phyloP scores from a whole-genome alignment of 2,797 vertebrate genomes.

The Rhabdophis nuchalis region DNA sequence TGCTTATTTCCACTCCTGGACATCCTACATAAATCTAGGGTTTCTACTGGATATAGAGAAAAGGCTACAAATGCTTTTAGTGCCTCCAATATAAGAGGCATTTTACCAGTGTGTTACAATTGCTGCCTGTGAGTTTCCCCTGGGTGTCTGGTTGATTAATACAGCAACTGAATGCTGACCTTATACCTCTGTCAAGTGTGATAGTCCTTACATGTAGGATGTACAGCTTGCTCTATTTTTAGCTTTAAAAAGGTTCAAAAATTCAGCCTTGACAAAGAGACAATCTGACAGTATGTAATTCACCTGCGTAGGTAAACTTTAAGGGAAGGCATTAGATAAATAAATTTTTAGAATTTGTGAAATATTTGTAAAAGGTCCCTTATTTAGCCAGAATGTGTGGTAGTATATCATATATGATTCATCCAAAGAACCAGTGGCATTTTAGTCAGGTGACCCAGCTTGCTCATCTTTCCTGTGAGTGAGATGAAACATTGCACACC shows the following conservation, averaged over 20 bases:
- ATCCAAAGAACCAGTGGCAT: fast-evolving
- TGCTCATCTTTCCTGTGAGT: neutral
- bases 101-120: no score
- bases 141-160: neutral
- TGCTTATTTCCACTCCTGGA: neutral
- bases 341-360: neutral
- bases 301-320: neutral
- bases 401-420: neutral
- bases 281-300: neutral
- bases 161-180: neutral
- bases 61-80: neutral
- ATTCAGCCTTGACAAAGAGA: neutral
- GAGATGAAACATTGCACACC: fast-evolving
- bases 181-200: neutral
- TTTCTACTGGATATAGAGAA: neutral
- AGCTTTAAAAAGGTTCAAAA: neutral
- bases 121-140: neutral
- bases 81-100: neutral
- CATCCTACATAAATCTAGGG: no score
- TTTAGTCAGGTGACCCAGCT: neutral
- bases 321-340: neutral
- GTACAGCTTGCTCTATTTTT: neutral
- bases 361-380: neutral
- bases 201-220: neutral
- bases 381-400: neutral